These are phyloP conservation scores for Scaptomyza parva DNA, from an alignment of 2,888 invertebrate genomes.

Conservation along the genomic window DNA sequence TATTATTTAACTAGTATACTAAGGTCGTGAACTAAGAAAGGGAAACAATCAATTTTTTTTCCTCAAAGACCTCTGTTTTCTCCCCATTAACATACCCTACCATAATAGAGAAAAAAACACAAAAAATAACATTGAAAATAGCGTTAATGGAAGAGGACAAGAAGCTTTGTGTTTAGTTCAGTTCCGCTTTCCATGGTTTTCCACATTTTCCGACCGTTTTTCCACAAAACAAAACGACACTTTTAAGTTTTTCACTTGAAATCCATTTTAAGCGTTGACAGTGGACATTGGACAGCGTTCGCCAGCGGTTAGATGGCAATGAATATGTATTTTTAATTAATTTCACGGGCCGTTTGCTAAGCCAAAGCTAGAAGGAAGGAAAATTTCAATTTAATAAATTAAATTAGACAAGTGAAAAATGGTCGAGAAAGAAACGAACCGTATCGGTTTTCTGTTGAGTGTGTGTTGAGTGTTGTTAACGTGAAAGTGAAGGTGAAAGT, in stretches of 20 bases:
- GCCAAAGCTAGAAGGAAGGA: background rate
- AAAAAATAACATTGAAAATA: background rate
- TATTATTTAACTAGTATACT: too few relatives aligned
- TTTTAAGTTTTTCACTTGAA: constrained; percentile 56
- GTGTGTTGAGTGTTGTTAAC: background rate
- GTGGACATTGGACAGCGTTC: constrained; percentile 20
- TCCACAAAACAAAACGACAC: constrained; percentile 18
- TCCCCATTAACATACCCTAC: too few relatives aligned
- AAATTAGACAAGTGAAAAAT: constrained; percentile 29
- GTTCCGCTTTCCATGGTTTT: constrained; percentile 58
- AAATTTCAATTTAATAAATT: constrained; percentile 33
- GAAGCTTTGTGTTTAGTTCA: constrained; percentile 15
- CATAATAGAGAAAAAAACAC: background rate
- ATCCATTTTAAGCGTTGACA: constrained; percentile 47
- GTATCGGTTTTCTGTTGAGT: background rate
- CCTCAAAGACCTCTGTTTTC: too few relatives aligned
- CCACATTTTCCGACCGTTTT: constrained; percentile 14
- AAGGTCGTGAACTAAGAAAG: constrained; percentile 18
- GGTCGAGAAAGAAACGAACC: too few relatives aligned
- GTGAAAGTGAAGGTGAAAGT: background rate
- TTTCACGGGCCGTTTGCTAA: background rate
- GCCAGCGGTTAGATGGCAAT: constrained; percentile 43
- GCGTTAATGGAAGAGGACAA: background rate
- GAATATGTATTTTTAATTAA: constrained; percentile 33
- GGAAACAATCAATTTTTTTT: constrained; percentile 45